Evolutionary conservation across 2,113 vertebrate genomes (phyloP), one percentile per base, ranked within the genome.

Genomic region (Corapipo altera): DNA sequence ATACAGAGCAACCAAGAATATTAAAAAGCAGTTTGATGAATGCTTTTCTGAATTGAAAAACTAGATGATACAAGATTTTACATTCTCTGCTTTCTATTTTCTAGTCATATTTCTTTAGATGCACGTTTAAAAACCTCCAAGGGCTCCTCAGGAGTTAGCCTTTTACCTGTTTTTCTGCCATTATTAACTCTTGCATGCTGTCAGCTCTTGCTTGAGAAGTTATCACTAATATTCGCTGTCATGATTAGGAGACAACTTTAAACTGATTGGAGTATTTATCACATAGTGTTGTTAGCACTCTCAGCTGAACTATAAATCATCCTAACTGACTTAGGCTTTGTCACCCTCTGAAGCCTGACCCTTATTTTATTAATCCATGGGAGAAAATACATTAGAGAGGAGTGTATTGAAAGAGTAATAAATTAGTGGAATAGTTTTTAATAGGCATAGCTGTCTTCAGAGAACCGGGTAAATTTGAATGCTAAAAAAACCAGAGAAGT

Each of bases 331-430:
- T 92, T 51, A 28, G 65, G 70, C 77, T 95, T 96, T 96, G 81
- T 96, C 91, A 95, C 59, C 46, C 17, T 96, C 80, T 93, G 88
- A 95, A 94, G 78, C 46, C 66, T 85, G 59, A 95, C 74, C 77
- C 86, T 94, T 89, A 86, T 92, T 95, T 96, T 96, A 96, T 94
- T 96, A 97, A 95, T 96, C 81, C 61, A 54, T 78, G 71, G 67
- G 76, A 79, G 59, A 91, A 95, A 96, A 97, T 93, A 83, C 79
- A 91, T 95, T 90, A 92, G 73, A 79, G 81, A 93, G 74, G 44
- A 89, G 61, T 81, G 55, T 79, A 90, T 91, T 74, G 77, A 93
- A 95, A 91, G 61, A 95, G 33, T 94, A 95, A 93, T 92, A 96
- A 92, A 96, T 96, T 95, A 95, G 28, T 17, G 54, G 74, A 85